phyloP scores from a whole-genome alignment of 2,113 vertebrate species.

The Petroica traversi region DNA sequence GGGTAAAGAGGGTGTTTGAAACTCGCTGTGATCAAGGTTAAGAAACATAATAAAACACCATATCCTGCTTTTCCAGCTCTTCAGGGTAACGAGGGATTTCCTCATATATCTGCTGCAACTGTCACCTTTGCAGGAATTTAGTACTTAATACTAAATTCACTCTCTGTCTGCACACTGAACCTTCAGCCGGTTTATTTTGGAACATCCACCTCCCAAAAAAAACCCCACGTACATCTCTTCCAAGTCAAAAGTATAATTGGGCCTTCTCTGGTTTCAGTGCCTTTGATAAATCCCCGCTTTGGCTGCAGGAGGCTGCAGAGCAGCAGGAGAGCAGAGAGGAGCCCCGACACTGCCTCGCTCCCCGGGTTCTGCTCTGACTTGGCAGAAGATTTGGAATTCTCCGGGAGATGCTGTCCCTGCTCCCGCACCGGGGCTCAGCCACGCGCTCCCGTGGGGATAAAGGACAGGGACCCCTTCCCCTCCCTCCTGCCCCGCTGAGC shows the following conservation, averaged over 20 bases:
- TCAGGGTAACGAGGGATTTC: conserved; percentile 53
- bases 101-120: conserved; percentile 33
- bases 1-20: conserved; percentile 28
- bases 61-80: conserved; percentile 60
- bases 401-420: background rate
- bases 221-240: background rate
- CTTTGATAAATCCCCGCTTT: background rate
- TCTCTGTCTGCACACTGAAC: background rate
- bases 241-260: background rate
- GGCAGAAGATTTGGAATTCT: background rate
- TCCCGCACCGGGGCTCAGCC: background rate
- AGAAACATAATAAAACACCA: conserved; percentile 34
- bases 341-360: rapidly evolving
- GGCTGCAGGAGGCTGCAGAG: background rate
- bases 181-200: background rate
- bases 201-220: background rate
- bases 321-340: background rate
- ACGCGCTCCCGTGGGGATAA: rapidly evolving
- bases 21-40: conserved; percentile 47
- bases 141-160: background rate
- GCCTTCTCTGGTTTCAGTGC: background rate
- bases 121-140: conserved; percentile 18
- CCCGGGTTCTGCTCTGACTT: rapidly evolving
- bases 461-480: background rate
- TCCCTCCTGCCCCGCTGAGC: background rate